A percentile compares a stretch with the other conserved stretches of the same genome.
These are phyloP conservation scores for Aphelenchoides fujianensis DNA, from an alignment of 1,140 invertebrate genomes.

Conservation along the genomic window DNA sequence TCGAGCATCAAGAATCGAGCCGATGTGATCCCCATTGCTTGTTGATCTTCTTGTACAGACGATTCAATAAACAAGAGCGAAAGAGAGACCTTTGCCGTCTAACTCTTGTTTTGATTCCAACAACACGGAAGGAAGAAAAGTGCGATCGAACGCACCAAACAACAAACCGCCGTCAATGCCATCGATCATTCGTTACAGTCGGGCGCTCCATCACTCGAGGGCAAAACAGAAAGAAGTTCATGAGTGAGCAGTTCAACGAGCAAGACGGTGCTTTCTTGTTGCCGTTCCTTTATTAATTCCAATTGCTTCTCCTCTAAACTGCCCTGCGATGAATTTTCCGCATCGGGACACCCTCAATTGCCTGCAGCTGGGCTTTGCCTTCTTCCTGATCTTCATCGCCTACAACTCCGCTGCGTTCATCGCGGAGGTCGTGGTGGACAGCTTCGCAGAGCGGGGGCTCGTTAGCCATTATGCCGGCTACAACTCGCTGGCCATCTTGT, in stretches of 20 bases:
- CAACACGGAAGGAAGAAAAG: too few species aligned
- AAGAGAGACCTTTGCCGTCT: too few species aligned
- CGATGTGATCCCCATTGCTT: too few species aligned
- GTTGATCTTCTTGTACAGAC: too few species aligned
- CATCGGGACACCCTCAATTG: conserved; percentile 67
- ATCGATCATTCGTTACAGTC: too few species aligned
- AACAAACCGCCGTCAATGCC: too few species aligned
- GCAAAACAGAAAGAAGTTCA: not conserved
- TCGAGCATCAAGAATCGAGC: too few species aligned
- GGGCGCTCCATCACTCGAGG: too few species aligned
- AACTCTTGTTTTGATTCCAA: too few species aligned
- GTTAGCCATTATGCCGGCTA: conserved; percentile 45
- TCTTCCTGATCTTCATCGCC: conserved; percentile 51
- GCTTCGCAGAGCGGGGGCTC: not conserved
- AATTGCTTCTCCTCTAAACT: not conserved
- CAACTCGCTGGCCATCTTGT: conserved; percentile 20
- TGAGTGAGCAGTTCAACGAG: not conserved
- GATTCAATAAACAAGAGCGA: too few species aligned
- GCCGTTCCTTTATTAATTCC: not conserved
- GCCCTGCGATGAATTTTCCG: not conserved
- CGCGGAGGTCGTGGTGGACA: conserved; percentile 43
- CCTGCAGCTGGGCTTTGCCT: conserved; percentile 47
- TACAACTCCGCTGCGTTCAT: conserved; percentile 51
- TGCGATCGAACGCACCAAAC: too few species aligned
- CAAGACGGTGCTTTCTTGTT: too few species aligned